These are phyloP conservation scores for Erithacus rubecula DNA, from an alignment of 2,797 vertebrate genomes.

Conservation along the genomic window DNA sequence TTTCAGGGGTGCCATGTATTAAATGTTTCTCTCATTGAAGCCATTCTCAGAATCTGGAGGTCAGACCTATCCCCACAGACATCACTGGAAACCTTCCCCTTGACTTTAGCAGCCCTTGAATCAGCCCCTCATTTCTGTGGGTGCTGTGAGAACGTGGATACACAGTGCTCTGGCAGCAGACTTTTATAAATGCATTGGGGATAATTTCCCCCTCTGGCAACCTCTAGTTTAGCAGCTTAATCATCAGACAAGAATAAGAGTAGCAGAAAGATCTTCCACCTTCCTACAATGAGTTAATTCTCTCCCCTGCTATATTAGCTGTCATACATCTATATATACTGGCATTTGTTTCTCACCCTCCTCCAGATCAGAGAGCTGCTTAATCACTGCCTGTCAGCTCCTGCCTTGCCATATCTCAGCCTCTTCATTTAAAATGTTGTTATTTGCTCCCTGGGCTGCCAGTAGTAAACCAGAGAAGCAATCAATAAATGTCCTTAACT, in stretches of 20 bases:
- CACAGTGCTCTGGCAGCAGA: background rate
- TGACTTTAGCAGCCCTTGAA: background rate
- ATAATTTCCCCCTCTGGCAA: background rate
- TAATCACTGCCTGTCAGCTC: constrained; percentile 51
- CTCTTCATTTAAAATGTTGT: constrained; percentile 33
- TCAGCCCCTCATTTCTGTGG: background rate
- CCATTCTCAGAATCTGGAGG: background rate
- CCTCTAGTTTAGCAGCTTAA: constrained; percentile 8
- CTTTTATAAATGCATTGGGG: background rate
- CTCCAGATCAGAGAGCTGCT: constrained; percentile 46
- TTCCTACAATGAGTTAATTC: constrained; percentile 34
- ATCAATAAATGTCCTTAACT: constrained; percentile 32
- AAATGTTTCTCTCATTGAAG: background rate
- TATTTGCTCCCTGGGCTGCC: constrained; percentile 39
- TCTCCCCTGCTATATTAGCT: constrained; percentile 14
- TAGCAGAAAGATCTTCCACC: constrained; percentile 1
- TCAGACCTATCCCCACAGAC: background rate
- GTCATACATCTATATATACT: constrained; percentile 5
- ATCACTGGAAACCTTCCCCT: background rate
- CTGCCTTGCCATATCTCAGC: constrained; percentile 21
- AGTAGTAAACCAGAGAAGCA: constrained; percentile 30
- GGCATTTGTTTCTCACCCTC: constrained; percentile 35
- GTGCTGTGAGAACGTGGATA: background rate
- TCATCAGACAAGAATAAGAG: constrained; percentile 1
- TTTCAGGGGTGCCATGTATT: background rate